Conservation (phyloP, 1,140 invertebrate species). For the Rhizoglyphus robini region DNA sequence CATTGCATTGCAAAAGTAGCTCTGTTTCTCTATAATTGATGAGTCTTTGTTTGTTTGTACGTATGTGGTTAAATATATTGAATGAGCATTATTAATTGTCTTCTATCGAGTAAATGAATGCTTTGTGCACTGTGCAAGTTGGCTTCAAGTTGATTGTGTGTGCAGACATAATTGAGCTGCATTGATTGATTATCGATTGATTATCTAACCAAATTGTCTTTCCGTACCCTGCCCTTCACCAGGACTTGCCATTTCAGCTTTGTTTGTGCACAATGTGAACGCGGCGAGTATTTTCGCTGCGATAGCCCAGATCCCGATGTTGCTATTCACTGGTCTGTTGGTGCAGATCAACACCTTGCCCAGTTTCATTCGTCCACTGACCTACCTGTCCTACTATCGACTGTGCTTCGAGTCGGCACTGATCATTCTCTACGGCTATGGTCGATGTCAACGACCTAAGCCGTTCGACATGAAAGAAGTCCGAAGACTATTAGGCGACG, state of each 20-base stretch:
- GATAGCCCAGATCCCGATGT: constrained; percentile 69
- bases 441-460: constrained; percentile 39
- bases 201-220: too few species aligned
- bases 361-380: constrained; percentile 48
- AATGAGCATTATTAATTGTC: too few species aligned
- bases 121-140: too few species aligned
- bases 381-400: constrained; percentile 75
- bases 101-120: too few species aligned
- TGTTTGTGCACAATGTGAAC: constrained; percentile 20
- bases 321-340: constrained; percentile 76
- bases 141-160: too few species aligned
- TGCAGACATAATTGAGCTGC: too few species aligned
- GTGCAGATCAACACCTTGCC: constrained; percentile 86
- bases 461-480: not conserved
- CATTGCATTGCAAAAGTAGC: too few species aligned
- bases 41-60: too few species aligned
- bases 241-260: constrained; percentile 11
- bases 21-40: too few species aligned
- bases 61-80: too few species aligned
- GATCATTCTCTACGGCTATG: constrained; percentile 77
- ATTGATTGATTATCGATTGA: too few species aligned
- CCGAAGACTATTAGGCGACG: not conserved
- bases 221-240: not conserved
- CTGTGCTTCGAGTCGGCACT: constrained; percentile 83
- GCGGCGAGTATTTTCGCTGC: constrained; percentile 75